phyloP scores from a whole-genome alignment of 2,888 invertebrate species.

The Nymphalis c-album region DNA sequence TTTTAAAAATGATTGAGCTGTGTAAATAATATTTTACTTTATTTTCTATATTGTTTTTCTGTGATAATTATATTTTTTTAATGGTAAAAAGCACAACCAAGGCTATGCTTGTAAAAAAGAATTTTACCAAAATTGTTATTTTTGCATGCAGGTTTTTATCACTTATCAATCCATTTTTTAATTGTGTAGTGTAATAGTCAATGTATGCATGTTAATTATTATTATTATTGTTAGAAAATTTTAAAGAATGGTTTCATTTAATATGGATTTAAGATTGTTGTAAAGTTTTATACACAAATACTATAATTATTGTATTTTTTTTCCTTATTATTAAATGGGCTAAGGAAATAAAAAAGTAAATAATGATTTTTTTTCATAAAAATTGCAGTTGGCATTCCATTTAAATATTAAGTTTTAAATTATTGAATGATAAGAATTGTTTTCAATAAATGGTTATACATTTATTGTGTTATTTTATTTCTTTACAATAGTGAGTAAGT shows the following conservation, averaged over 20 bases:
- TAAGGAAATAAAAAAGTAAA: slow-evolving; percentile 2
- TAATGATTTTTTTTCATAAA: neutral
- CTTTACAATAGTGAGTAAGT: neutral
- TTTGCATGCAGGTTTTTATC: slow-evolving; percentile 1
- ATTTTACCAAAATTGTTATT: neutral
- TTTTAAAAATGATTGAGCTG: slow-evolving; percentile 1
- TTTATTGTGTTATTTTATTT: slow-evolving; percentile 23
- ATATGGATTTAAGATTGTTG: neutral
- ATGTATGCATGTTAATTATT: neutral
- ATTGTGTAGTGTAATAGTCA: neutral
- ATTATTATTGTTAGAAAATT: neutral
- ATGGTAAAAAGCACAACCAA: neutral
- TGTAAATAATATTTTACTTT: neutral
- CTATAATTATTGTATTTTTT: slow-evolving; percentile 5
- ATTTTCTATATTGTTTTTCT: slow-evolving; percentile 5
- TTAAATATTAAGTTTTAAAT: slow-evolving; percentile 20
- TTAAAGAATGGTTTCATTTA: neutral
- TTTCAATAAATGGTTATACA: slow-evolving; percentile 37
- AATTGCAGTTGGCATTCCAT: slow-evolving; percentile 20
- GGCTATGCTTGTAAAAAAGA: neutral
- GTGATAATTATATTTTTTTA: slow-evolving; percentile 6
- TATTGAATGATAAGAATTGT: slow-evolving; percentile 31
- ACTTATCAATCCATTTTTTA: neutral
- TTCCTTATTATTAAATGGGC: slow-evolving; percentile 9
- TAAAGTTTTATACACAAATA: slow-evolving; percentile 2